Conservation (phyloP, 2,888 invertebrate genomes). For the Belgica antarctica region DNA sequence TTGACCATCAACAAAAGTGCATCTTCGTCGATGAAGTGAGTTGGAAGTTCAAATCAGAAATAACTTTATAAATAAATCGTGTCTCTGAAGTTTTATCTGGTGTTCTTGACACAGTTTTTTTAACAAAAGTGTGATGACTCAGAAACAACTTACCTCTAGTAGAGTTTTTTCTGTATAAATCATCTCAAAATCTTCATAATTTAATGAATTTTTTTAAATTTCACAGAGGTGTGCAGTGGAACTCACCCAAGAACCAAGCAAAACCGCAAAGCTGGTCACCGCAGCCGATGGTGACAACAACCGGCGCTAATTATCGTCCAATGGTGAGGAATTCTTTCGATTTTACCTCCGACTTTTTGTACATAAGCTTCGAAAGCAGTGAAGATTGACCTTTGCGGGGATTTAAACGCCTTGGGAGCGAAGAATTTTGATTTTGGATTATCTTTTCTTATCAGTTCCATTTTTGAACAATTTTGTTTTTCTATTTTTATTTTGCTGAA, state of each 20-base stretch:
- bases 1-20: conserved; percentile 80
- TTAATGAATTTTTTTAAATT: conserved; percentile 39
- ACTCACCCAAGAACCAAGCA: conserved; percentile 81
- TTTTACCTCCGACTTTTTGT: too few relatives aligned
- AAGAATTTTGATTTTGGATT: neutral
- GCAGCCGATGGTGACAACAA: conserved; percentile 85
- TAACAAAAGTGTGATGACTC: conserved; percentile 18
- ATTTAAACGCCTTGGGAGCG: too few relatives aligned
- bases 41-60: too few relatives aligned
- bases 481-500: conserved; percentile 17
- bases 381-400: neutral
- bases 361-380: neutral
- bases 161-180: too few relatives aligned
- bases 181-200: neutral
- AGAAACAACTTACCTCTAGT: too few relatives aligned
- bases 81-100: too few relatives aligned
- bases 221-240: conserved; percentile 83
- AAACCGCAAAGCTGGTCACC: conserved; percentile 81
- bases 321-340: conserved; percentile 67
- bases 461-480: neutral
- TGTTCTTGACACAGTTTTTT: too few relatives aligned
- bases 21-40: conserved; percentile 70
- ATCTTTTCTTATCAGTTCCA: neutral
- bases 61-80: too few relatives aligned
- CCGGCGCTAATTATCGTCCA: conserved; percentile 81